These are phyloP conservation scores for Halesus radiatus DNA, from an alignment of 1,140 invertebrate species.

Conservation along the genomic window DNA sequence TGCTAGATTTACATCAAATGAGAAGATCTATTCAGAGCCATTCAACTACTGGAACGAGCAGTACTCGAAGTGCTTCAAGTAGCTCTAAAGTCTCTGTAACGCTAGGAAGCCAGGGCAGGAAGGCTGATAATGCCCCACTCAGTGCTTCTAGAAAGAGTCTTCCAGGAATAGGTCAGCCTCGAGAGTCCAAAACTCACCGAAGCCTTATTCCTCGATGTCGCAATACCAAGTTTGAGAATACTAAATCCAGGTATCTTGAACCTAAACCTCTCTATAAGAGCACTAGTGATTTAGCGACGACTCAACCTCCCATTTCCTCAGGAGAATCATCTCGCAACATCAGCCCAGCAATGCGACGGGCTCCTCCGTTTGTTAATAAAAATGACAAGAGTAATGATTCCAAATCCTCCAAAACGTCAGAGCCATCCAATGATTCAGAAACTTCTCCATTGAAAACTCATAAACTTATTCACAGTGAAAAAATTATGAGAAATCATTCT, in stretches of 20 bases:
- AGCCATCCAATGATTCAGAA: slow-evolving; percentile 1
- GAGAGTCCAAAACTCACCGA: slow-evolving; percentile 1
- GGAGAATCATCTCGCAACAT: slow-evolving; percentile 24
- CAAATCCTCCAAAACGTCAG: not conserved
- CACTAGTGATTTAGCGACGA: slow-evolving; percentile 22
- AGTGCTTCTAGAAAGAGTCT: not conserved
- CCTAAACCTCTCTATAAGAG: slow-evolving; percentile 14
- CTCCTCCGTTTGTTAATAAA: slow-evolving; percentile 14
- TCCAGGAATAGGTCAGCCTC: not conserved
- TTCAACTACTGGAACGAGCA: slow-evolving; percentile 18
- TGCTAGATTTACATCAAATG: slow-evolving; percentile 4
- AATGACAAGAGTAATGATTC: slow-evolving; percentile 6
- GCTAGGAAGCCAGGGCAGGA: not conserved
- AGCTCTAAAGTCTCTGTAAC: slow-evolving; percentile 18
- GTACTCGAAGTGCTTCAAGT: slow-evolving; percentile 17
- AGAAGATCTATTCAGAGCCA: slow-evolving; percentile 28
- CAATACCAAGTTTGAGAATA: slow-evolving; percentile 26
- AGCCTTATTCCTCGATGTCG: slow-evolving; percentile 35
- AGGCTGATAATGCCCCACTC: not conserved
- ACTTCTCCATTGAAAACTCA: not conserved
- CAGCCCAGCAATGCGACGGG: slow-evolving; percentile 9
- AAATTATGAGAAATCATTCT: slow-evolving; percentile 21
- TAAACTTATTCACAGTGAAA: slow-evolving; percentile 8
- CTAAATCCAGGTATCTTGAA: slow-evolving; percentile 21
- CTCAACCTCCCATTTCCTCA: not conserved